Conservation (phyloP, 2,888 invertebrate genomes). For the Microchrysa polita region DNA sequence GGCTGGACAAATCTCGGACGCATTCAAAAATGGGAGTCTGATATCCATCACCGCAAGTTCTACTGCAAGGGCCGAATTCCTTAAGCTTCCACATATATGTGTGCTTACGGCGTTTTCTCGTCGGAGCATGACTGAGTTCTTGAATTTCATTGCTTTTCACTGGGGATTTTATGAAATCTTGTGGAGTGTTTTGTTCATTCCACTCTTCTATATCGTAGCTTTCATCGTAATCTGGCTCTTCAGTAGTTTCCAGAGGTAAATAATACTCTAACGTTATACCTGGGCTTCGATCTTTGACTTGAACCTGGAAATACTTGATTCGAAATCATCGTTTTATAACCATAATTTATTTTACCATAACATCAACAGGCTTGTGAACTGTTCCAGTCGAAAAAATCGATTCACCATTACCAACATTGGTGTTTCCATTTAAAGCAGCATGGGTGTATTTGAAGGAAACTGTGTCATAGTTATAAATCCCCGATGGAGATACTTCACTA, state of each 20-base stretch:
- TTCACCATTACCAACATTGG: constrained; percentile 67
- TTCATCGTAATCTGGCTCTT: constrained; percentile 21
- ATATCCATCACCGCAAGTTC: constrained; percentile 75
- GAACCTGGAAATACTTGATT: constrained; percentile 67
- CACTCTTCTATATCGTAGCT: constrained; percentile 50
- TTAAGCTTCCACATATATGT: constrained; percentile 77
- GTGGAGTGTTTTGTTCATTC: constrained; percentile 57
- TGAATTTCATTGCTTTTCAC: constrained; percentile 49
- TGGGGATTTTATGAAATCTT: constrained; percentile 54
- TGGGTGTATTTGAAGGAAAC: constrained; percentile 79
- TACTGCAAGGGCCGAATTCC: constrained; percentile 80
- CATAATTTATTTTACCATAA: constrained; percentile 69
- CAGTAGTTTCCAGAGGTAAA: constrained; percentile 69
- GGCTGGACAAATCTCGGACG: constrained; percentile 72
- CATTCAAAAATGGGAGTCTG: constrained; percentile 65
- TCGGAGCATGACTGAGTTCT: constrained; percentile 53
- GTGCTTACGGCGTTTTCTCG: constrained; percentile 65
- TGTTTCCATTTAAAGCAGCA: not conserved
- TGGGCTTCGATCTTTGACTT: constrained; percentile 82
- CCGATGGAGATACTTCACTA: constrained; percentile 76
- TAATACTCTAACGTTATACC: constrained; percentile 89
- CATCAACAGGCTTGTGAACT: constrained; percentile 75
- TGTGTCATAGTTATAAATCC: constrained; percentile 79
- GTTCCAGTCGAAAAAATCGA: constrained; percentile 78
- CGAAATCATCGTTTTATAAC: not conserved